A percentile compares a stretch with the other conserved stretches of the same genome.
These are phyloP conservation scores for Trachymyrmex cornetzi DNA, from an alignment of 1,140 invertebrate genomes.

Conservation along the genomic window DNA sequence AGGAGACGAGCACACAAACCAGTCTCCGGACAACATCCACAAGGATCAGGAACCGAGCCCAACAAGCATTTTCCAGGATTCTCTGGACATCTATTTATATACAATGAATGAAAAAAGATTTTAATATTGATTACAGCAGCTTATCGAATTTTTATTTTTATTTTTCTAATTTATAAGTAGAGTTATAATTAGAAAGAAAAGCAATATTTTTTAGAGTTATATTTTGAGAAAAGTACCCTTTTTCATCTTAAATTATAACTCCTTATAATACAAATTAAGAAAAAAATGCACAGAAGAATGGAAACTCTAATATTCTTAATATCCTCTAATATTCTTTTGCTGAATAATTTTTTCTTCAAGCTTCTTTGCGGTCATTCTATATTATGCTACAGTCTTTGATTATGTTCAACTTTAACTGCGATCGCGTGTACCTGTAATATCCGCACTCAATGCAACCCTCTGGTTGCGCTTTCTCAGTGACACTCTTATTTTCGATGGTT, in stretches of 20 bases:
- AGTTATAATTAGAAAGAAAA: background rate
- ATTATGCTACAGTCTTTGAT: background rate
- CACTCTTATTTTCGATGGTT: constrained; percentile 42
- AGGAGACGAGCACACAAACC: constrained; percentile 87
- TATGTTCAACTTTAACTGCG: background rate
- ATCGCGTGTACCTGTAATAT: constrained; percentile 74
- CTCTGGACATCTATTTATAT: constrained; percentile 77
- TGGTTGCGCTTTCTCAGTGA: constrained; percentile 46
- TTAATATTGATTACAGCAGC: background rate
- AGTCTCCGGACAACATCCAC: constrained; percentile 87
- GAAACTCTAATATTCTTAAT: background rate
- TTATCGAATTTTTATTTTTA: background rate
- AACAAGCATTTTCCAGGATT: constrained; percentile 82
- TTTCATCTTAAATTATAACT: background rate
- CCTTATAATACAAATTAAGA: constrained; percentile 7
- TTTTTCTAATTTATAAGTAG: background rate
- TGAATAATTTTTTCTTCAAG: background rate
- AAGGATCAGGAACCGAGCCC: constrained; percentile 87
- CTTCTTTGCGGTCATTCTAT: background rate
- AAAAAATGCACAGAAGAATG: constrained; percentile 25
- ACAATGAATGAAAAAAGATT: constrained; percentile 27
- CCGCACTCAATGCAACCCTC: constrained; percentile 78
- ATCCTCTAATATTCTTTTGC: background rate
- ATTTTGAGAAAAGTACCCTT: background rate
- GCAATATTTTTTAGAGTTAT: background rate